Evolutionary conservation across 2,113 vertebrate species (phyloP), one percentile per base, ranked within the genome.

Genomic region (Nasalis larvatus): DNA sequence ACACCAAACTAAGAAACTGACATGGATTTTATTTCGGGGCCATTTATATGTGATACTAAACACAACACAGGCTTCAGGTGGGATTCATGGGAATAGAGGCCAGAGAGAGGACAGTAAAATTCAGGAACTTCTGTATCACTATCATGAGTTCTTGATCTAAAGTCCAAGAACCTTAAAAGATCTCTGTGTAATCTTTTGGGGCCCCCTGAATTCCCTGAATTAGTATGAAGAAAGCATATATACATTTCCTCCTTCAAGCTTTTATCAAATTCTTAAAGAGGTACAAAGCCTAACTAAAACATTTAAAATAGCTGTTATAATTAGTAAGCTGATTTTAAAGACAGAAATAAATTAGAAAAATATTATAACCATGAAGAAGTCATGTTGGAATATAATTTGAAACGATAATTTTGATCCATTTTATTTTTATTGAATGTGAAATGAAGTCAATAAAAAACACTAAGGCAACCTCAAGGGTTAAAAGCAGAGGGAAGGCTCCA

Each of bases 231-330:
- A 86, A 73, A 85, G 11, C 52, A 32, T 14, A 45, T 16, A 68
- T 27, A 60, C 1, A 54, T 21, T 47, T 91, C 16, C 54, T 27
- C 27, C 35, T 84, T 80, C 77, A 25, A 83, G 30, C 8, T 90
- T 91, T 92, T 96, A 80, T 82, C 69, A 95, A 84, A 77, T 92
- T 92, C 20, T 84, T 86, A 71, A 90, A 52, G 37, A 85, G 13
- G 23, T 69, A 42, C 87, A 20, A 40, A 16, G 73, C 9, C n/a
- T 35, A 58, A 18, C 58, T 96, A 96, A 95, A 94, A 95, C 73
- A 89, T 69, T 93, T 71, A 80, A 20, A 86, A 77, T 1, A 76
- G 2, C n/a, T 40, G 2, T 47, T 60, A 45, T 4, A 73, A n/a
- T 11, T 8, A 47, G 6, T 83, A 86, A 94, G 45, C 52, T 52